Percentiles rank a stretch among this genome's conserved stretches.
These are phyloP conservation scores for Platysteira castanea DNA, from an alignment of 2,113 vertebrate genomes.

Conservation along the genomic window DNA sequence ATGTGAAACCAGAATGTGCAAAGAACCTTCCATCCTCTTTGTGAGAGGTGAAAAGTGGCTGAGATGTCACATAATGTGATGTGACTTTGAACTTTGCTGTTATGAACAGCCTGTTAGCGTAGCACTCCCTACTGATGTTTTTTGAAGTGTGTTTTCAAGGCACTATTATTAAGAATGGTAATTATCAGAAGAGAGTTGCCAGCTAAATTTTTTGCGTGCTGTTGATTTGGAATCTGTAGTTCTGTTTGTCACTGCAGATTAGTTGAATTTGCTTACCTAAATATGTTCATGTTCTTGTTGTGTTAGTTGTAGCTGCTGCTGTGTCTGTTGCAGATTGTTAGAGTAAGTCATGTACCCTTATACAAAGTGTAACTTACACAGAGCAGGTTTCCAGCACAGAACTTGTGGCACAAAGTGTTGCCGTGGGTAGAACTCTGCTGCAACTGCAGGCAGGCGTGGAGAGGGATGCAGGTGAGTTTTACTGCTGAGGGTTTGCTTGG, in stretches of 20 bases:
- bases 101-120: background rate
- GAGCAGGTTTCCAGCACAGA: background rate
- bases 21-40: background rate
- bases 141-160: background rate
- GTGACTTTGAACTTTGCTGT: background rate
- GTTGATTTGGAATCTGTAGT: background rate
- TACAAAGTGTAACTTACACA: background rate
- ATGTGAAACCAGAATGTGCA: background rate
- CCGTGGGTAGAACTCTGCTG: background rate
- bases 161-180: background rate
- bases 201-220: background rate
- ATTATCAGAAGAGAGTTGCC: background rate
- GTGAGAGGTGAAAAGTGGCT: background rate
- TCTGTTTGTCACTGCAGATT: rapidly evolving
- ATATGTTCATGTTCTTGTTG: background rate
- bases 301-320: background rate
- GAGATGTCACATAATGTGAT: background rate
- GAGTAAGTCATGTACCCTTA: background rate
- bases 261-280: background rate
- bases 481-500: background rate
- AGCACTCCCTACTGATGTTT: background rate
- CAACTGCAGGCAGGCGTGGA: background rate
- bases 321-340: background rate
- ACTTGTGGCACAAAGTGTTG: background rate
- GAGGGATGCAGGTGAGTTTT: background rate